Conservation (phyloP, 2,113 vertebrate species). For the Caranx ignobilis region DNA sequence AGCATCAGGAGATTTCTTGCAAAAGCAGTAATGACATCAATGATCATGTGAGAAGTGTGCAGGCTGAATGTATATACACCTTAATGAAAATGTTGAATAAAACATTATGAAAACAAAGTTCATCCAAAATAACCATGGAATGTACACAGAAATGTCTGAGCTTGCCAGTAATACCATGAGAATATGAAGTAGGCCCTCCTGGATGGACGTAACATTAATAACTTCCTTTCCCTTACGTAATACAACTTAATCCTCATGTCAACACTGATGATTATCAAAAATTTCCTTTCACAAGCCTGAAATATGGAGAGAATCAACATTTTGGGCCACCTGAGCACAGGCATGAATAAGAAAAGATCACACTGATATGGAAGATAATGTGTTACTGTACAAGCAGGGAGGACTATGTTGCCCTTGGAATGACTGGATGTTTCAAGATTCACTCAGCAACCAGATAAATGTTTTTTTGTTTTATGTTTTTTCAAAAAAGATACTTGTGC, state of each 20-base stretch:
- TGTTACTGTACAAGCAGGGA: neutral
- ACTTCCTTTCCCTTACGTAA: conserved; percentile 28
- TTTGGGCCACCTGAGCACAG: neutral
- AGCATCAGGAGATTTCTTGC: conserved; percentile 5
- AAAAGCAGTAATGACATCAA: conserved; percentile 13
- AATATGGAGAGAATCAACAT: conserved; percentile 23
- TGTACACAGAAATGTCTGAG: conserved; percentile 24
- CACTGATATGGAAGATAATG: conserved; percentile 30
- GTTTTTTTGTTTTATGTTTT: neutral
- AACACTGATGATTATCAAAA: conserved; percentile 45
- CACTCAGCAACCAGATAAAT: neutral
- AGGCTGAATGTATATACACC: conserved; percentile 2
- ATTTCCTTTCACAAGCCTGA: conserved; percentile 6
- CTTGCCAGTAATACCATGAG: conserved; percentile 8
- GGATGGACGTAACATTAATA: conserved; percentile 23
- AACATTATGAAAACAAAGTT: conserved; percentile 36
- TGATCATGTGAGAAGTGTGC: conserved; percentile 42
- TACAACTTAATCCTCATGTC: conserved; percentile 35
- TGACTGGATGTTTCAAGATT: neutral
- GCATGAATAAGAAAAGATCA: conserved; percentile 52
- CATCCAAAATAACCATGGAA: conserved; percentile 4
- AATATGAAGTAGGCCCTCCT: conserved; percentile 47
- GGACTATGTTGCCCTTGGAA: conserved; percentile 1
- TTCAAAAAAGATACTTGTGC: neutral
- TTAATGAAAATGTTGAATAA: conserved; percentile 19